Conservation (phyloP, 2,888 invertebrate species). For the Troglohyphantes excavatus region DNA sequence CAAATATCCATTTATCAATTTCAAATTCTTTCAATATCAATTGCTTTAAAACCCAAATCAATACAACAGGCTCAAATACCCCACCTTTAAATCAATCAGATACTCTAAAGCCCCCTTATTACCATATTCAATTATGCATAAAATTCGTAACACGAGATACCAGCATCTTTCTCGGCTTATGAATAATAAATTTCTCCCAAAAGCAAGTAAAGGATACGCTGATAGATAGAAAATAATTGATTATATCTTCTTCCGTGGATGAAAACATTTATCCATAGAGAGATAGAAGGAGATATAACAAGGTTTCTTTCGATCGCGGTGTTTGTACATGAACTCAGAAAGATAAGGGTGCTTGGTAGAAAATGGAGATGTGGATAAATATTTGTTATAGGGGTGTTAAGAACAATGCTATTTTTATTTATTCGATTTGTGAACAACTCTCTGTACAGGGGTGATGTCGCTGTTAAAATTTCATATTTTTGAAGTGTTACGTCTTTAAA, state of each 20-base stretch:
- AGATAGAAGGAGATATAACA: background rate
- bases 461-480: too few relatives aligned
- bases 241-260: conserved; percentile 12
- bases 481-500: too few relatives aligned
- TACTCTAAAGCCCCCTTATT: background rate
- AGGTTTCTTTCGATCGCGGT: too few relatives aligned
- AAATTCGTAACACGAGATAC: background rate
- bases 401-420: too few relatives aligned
- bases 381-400: too few relatives aligned
- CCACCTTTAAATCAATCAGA: background rate
- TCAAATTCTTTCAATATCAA: too few relatives aligned
- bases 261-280: conserved; percentile 5
- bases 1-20: too few relatives aligned
- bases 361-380: too few relatives aligned
- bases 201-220: background rate
- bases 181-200: conserved; percentile 18
- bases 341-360: too few relatives aligned
- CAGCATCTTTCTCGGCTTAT: background rate
- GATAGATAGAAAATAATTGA: conserved; percentile 37
- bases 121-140: background rate
- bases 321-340: too few relatives aligned
- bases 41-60: background rate
- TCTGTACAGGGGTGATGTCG: too few relatives aligned
- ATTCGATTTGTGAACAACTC: too few relatives aligned
- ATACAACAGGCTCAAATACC: background rate